Base-by-base conservation (phyloP, 2,888 invertebrate species). In the Drosophila diplacantha region DNA sequence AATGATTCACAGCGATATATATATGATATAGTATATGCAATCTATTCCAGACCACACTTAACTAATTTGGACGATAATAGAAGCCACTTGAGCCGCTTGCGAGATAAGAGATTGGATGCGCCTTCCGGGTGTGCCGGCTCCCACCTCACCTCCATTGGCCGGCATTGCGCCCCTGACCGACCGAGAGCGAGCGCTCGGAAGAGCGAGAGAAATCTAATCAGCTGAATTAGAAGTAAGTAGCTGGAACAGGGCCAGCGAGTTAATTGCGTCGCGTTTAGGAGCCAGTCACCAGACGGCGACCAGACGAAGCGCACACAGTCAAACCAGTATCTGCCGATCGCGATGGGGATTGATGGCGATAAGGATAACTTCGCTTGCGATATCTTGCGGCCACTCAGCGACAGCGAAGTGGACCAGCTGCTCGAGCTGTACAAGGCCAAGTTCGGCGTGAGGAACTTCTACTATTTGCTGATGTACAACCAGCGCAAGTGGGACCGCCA, bases 401-500 rank as follows among this genome's bases (percentile, higher is more conserved):
- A 79, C 26, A 46, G 34, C 18, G 86, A 86, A 57, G 71, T 86
- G 39, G 60, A 80, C 7, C 79, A 85, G 51, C 57, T 87, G 59
- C 65, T 84, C 52, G 41, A 72, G 20, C 49, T 87, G 12, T 87
- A 87, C 51, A 53, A 32, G 29, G 31, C 53, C 1, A 85, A 81
- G 55, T 85, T 73, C 18, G 77, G 83, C 3, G 46, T 51, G 5
- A 59, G 61, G 5, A 81, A 77, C 35, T 85, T 85, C 38, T 86
- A 87, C 46, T 87, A 84, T 52, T 63, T 87, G 16, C 55, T 85
- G 5, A 65, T 87, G 11, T 84, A 84, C 57, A 87, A 85, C 51
- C 86, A 87, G 52, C 70, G 73, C 4, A 85, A 85, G 52, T 87
- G 86, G 87, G 81, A 82, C 60, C 63, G 55, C 6, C 72, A 86